Conservation (phyloP, 2,797 vertebrate genomes). For the Triplophysa yarkandensis region DNA sequence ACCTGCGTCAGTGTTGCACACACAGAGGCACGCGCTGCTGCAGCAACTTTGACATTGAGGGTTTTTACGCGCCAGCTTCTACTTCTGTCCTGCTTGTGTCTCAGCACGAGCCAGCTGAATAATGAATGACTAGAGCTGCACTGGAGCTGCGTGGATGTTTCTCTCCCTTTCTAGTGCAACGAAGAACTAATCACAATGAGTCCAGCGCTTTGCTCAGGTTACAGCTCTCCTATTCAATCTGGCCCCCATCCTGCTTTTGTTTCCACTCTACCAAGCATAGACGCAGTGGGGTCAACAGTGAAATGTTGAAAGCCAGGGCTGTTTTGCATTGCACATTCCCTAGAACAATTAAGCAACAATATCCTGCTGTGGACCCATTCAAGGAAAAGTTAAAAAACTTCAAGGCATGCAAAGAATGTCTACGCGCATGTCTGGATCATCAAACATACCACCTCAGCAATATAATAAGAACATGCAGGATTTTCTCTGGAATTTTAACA, state of each 20-base stretch:
- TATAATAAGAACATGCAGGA: not conserved
- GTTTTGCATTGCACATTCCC: constrained; percentile 58
- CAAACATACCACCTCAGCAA: constrained; percentile 25
- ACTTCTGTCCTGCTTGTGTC: constrained; percentile 11
- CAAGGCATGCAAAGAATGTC: constrained; percentile 56
- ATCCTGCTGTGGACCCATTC: constrained; percentile 28
- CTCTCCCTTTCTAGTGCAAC: constrained; percentile 76
- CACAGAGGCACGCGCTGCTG: constrained; percentile 36
- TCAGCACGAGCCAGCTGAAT: constrained; percentile 74
- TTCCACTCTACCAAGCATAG: constrained; percentile 39
- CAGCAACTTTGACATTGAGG: constrained; percentile 70
- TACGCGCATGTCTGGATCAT: constrained; percentile 31
- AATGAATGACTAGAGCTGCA: constrained; percentile 77
- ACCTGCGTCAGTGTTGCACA: constrained; percentile 25
- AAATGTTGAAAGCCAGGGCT: constrained; percentile 60
- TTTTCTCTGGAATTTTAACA: constrained; percentile 20
- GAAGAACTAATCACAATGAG: constrained; percentile 66
- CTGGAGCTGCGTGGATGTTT: constrained; percentile 71
- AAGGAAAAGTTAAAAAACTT: constrained; percentile 48
- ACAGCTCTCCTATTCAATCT: constrained; percentile 70
- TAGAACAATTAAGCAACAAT: constrained; percentile 52
- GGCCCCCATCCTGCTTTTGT: constrained; percentile 61
- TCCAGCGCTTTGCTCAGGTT: constrained; percentile 70
- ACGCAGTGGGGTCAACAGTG: constrained; percentile 40
- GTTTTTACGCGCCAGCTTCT: constrained; percentile 65